phyloP scores from a whole-genome alignment of 2,113 vertebrate genomes.

The Pterocles burchelli region DNA sequence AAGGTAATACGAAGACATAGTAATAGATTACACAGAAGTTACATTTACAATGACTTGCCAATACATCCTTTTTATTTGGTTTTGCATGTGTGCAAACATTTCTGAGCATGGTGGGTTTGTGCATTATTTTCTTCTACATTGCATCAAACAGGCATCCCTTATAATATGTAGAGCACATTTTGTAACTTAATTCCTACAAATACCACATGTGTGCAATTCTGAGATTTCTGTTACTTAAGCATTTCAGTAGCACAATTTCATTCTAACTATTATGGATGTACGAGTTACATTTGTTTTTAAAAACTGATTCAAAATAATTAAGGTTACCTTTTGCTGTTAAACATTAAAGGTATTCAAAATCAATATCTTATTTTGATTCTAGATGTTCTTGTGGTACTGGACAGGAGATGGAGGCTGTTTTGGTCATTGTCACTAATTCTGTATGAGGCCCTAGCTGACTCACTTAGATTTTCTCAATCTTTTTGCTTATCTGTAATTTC shows the following conservation, averaged over 20 bases:
- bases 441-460: not conserved
- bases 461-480: conserved; percentile 28
- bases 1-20: not conserved
- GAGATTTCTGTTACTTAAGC: not conserved
- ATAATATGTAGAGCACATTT: not conserved
- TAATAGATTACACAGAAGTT: not conserved
- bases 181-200: not conserved
- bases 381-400: not conserved
- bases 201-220: not conserved
- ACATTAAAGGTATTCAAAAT: conserved; percentile 32
- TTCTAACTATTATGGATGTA: not conserved
- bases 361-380: conserved; percentile 56
- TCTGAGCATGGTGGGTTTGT: not conserved
- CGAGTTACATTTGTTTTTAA: not conserved
- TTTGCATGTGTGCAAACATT: not conserved
- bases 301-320: not conserved
- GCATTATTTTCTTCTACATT: not conserved
- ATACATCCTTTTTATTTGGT: not conserved
- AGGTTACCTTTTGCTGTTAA: not conserved
- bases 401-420: not conserved
- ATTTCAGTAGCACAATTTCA: not conserved
- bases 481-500: conserved; percentile 53
- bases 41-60: not conserved
- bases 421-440: not conserved
- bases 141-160: not conserved